phyloP scores from a whole-genome alignment of 2,113 vertebrate genomes.

The Myiagra hebetior region DNA sequence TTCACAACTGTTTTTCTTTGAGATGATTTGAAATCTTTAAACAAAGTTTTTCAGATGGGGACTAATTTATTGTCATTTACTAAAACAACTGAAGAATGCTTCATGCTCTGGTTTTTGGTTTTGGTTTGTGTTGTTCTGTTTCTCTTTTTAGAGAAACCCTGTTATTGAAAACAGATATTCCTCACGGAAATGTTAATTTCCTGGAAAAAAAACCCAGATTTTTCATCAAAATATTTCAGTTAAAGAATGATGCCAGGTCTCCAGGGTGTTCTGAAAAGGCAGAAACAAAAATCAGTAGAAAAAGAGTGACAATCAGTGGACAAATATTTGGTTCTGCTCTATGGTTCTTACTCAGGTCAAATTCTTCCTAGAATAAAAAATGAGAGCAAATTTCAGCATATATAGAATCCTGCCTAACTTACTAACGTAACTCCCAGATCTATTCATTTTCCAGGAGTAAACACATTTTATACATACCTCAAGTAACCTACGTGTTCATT shows the following conservation, averaged over 20 bases:
- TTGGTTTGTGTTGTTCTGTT: not conserved
- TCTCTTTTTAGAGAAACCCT: not conserved
- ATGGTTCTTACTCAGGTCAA: not conserved
- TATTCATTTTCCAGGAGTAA: not conserved
- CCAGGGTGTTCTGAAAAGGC: not conserved
- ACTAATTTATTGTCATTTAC: not conserved
- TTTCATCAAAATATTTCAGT: not conserved
- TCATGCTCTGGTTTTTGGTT: not conserved
- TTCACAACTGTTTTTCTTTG: not conserved
- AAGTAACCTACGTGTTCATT: not conserved
- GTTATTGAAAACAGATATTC: conserved; percentile 26
- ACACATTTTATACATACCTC: not conserved
- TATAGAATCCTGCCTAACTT: not conserved
- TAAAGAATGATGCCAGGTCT: not conserved
- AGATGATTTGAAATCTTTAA: not conserved
- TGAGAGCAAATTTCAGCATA: not conserved
- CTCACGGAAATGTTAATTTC: not conserved
- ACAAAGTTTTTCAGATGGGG: not conserved
- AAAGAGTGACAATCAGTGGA: not conserved
- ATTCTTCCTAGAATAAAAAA: not conserved
- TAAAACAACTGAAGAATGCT: not conserved
- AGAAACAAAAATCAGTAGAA: not conserved
- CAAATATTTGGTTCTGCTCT: not conserved
- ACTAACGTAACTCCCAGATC: not conserved
- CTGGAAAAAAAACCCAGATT: not conserved